Base-by-base conservation (phyloP, 2,888 invertebrate genomes). In the Nephrocerus scutellatus region DNA sequence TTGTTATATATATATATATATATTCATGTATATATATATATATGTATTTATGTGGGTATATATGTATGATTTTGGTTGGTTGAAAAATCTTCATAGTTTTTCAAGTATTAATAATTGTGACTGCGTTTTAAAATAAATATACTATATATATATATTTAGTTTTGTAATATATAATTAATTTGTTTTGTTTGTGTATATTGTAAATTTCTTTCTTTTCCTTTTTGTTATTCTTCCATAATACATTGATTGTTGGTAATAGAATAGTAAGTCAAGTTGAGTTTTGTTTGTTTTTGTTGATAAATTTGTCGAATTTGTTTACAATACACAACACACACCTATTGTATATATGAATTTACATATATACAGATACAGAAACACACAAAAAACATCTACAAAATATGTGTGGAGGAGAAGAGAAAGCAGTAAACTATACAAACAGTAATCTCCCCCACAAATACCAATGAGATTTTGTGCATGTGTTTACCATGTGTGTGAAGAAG, bases 231-330 rank as follows among this genome's bases (percentile, higher is more conserved):
- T 42, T 41, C 39, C 15, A 28, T 40, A 46, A 35, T 44, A 30
- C 52, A 43, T 46, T 44, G 43, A 37, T 36, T 43, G 40, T 47
- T 48, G 18, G 47, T 49, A 46, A 42, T 35, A 46, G 51, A 46
- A 44, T 49, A 54, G 52, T 26, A 35, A 43, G 53, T 43, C 39
- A 46, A 40, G 46, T 31, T 30, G 4, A 15, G 29, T 29, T 29
- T 29, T 29, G 14, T 1, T 6, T 28, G 7, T 28, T 6, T 9
- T 29, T 19, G 20, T 14, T 54, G 54, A 54, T 54, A 54, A 57
- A 57, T 54, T 54, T 54, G 56, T 57, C 52, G 43, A 44, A 47
- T 50, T 48, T 38, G 40, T 52, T 39, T 41, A 36, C 48, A 34
- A 53, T 22, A 39, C 33, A 36, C 36, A 36, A 34, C 25, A 37